phyloP scores from a whole-genome alignment of 1,140 invertebrate species.

The Coenobita brevimanus region DNA sequence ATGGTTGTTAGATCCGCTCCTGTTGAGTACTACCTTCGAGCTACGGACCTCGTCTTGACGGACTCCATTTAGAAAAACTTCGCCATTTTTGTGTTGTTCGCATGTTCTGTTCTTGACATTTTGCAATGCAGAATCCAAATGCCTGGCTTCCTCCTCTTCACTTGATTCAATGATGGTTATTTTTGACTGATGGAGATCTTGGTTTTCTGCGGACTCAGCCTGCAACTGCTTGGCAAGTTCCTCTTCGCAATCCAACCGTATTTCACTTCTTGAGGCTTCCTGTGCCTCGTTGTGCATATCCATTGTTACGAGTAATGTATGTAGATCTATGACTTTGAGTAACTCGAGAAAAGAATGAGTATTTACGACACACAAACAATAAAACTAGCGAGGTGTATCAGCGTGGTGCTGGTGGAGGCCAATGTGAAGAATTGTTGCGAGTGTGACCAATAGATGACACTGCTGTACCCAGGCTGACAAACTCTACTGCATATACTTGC shows the following conservation, averaged over 20 bases:
- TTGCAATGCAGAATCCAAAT: not conserved
- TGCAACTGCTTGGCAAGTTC: constrained; percentile 25
- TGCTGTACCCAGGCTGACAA: too few species aligned
- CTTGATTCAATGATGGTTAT: not conserved
- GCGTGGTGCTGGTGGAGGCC: too few species aligned
- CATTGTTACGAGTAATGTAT: constrained; percentile 14
- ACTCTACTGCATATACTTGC: too few species aligned
- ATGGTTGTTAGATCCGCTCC: not conserved
- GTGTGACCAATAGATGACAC: too few species aligned
- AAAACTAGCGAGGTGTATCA: too few species aligned
- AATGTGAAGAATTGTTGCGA: too few species aligned
- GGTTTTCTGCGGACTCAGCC: constrained; percentile 10
- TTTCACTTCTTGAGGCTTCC: constrained; percentile 10
- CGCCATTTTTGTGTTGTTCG: constrained; percentile 27
- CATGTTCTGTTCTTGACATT: not conserved
- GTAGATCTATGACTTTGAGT: too few species aligned
- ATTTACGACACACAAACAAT: too few species aligned
- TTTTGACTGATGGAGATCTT: constrained; percentile 33
- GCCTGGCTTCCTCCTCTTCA: not conserved
- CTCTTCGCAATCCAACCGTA: constrained; percentile 34
- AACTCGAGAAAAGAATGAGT: too few species aligned
- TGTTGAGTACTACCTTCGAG: too few species aligned
- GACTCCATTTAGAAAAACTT: constrained; percentile 41
- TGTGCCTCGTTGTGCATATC: constrained; percentile 26
- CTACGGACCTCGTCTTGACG: not conserved